Evolutionary conservation across 1,140 invertebrate genomes (phyloP).

Genomic region (Ips nitidus): DNA sequence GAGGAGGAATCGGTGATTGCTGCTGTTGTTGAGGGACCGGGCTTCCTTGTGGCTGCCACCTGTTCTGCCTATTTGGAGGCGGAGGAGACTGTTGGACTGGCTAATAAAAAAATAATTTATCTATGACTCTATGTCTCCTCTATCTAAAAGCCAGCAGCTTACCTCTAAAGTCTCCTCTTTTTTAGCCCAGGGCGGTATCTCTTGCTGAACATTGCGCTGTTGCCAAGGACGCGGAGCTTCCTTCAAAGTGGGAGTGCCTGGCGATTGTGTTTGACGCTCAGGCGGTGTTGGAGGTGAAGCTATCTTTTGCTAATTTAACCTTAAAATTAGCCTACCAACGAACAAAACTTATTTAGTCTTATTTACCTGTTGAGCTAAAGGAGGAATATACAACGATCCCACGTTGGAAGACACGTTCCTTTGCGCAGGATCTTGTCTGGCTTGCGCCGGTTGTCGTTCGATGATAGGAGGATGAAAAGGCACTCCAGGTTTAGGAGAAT

Average conservation of each 20-base stretch:
- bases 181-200: slow-evolving; percentile 48
- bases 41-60: slow-evolving; percentile 33
- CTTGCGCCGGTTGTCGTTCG: slow-evolving; percentile 32
- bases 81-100: slow-evolving; percentile 4
- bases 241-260: slow-evolving; percentile 48
- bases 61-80: slow-evolving; percentile 22
- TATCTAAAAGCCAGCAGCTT: not conserved
- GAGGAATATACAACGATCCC: slow-evolving; percentile 51
- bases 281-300: slow-evolving; percentile 46
- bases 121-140: not conserved
- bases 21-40: slow-evolving; percentile 8
- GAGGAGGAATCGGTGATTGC: slow-evolving; percentile 18
- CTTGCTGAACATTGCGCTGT: slow-evolving; percentile 42
- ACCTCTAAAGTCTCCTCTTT: slow-evolving; percentile 26
- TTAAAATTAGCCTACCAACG: slow-evolving; percentile 8
- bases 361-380: slow-evolving; percentile 43
- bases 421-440: slow-evolving; percentile 34
- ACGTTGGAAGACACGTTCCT: slow-evolving; percentile 40
- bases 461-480: slow-evolving; percentile 37
- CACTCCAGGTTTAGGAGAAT: slow-evolving; percentile 19
- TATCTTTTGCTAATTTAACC: slow-evolving; percentile 33
- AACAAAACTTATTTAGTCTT: not conserved
- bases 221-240: slow-evolving; percentile 51
- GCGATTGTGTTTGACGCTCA: slow-evolving; percentile 51
- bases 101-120: slow-evolving; percentile 7